Evolutionary conservation across 2,888 invertebrate genomes (phyloP), one percentile per base, ranked within the genome.

Genomic region (Dorcus parallelipipedus): DNA sequence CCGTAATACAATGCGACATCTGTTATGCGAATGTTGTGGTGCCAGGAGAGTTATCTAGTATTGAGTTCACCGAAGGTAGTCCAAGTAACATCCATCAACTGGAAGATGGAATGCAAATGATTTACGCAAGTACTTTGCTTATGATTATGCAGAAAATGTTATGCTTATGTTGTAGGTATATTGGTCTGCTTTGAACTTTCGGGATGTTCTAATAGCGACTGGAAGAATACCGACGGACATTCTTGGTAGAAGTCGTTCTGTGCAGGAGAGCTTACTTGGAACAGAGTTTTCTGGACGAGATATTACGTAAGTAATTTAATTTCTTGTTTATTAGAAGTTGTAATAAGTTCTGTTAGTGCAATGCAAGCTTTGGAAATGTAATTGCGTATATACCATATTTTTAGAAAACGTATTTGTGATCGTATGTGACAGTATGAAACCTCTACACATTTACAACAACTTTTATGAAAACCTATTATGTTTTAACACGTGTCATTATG

Each of bases 201-300:
- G 93, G 71, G 97, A 97, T 76, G 82, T 97, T 0, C 97, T 97
- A 97, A 81, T 93, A 1, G 93, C 96, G 0, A 93, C 93, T 0
- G 97, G 95, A 1, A 93, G 93, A 71, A 83, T 97, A 6, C 87
- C 91, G 6, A 85, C 87, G 0, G 96, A 97, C 73, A 85, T 91
- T 1, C 86, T 92, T 1, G 90, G 90, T 0, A 82, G 82, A 38
- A 82, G 81, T 0, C 80, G 88, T n/a, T 71, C 84, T 26, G 79
- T 83, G 8, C 85, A 91, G 65, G 86, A 86, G 63, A 85, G 84
- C 67, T 83, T 87, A 0, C 81, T 86, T 64, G 90, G 90, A 0
- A 84, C 89, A 62, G 90, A 91, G 67, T 83, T 84, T 65, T 82
- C 85, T 4, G 91, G 90, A 26, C 78, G 83, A 48, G 81, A 82